phyloP scores from a whole-genome alignment of 1,140 invertebrate genomes.

The Scaptodrosophila lebanonensis region DNA sequence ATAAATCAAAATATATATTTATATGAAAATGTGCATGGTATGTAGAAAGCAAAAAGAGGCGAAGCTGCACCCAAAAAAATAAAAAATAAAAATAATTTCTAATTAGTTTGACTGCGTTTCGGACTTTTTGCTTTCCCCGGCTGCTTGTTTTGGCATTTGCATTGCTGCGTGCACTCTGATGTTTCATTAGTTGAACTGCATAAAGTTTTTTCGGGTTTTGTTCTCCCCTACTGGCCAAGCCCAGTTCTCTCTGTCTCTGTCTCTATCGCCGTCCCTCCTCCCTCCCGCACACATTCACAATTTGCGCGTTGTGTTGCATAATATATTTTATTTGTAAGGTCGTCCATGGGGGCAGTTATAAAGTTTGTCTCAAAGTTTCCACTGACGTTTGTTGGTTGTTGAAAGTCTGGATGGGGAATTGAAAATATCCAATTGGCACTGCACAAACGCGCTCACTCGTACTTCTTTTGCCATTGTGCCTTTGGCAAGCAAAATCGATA shows the following conservation, averaged over 20 bases:
- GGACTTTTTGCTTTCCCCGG: background rate
- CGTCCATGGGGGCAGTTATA: conserved; percentile 26
- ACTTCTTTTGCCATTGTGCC: too few species aligned
- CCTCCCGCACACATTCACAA: too few species aligned
- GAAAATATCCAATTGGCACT: conserved; percentile 16
- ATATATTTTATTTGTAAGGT: conserved; percentile 30
- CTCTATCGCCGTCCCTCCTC: background rate
- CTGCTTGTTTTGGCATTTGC: conserved; percentile 29
- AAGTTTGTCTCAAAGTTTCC: conserved; percentile 30
- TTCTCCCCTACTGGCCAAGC: background rate
- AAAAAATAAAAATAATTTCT: conserved; percentile 8
- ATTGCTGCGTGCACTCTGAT: conserved; percentile 19
- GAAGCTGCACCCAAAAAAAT: conserved; percentile 34
- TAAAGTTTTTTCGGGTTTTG: conserved; percentile 42
- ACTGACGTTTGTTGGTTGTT: conserved; percentile 30
- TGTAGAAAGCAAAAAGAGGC: conserved; percentile 34
- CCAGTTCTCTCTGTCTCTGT: background rate
- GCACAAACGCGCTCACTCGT: conserved; percentile 39
- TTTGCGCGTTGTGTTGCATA: too few species aligned
- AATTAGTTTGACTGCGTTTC: conserved; percentile 21
- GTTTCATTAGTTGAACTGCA: conserved; percentile 42
- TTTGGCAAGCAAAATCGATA: too few species aligned
- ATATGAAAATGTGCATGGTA: conserved; percentile 6
- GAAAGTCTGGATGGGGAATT: conserved; percentile 12
- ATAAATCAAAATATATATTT: background rate